phyloP scores from a whole-genome alignment of 2,113 vertebrate genomes.

The Progne subis region DNA sequence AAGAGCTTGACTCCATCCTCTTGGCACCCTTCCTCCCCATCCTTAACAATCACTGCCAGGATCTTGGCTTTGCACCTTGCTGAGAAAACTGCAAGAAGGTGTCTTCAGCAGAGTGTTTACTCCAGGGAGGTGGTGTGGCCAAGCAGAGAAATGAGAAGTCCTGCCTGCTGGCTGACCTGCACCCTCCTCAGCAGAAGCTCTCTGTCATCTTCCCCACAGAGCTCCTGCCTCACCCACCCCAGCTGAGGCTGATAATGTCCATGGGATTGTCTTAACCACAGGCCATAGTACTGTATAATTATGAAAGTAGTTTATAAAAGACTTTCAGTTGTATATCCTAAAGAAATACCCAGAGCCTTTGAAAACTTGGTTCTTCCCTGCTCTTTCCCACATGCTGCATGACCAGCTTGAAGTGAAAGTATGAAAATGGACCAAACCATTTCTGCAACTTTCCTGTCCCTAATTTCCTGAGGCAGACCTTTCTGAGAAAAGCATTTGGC shows the following conservation, averaged over 20 bases:
- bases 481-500: not conserved
- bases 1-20: not conserved
- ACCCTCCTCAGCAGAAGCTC: not conserved
- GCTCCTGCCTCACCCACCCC: not conserved
- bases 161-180: not conserved
- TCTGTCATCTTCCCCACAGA: not conserved
- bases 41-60: not conserved
- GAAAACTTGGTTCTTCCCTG: not conserved
- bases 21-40: not conserved
- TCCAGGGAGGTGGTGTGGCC: not conserved
- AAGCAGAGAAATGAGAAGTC: fast-evolving
- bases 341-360: not conserved
- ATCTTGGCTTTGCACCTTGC: not conserved
- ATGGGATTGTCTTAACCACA: not conserved
- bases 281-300: not conserved
- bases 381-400: not conserved
- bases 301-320: not conserved
- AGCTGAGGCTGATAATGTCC: not conserved
- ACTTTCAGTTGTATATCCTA: not conserved
- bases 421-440: not conserved
- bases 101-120: not conserved
- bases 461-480: not conserved
- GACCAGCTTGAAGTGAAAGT: not conserved
- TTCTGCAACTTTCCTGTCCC: not conserved
- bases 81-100: not conserved